Evolutionary conservation across 2,888 invertebrate genomes (phyloP).

Genomic region (Corythucha ciliata): DNA sequence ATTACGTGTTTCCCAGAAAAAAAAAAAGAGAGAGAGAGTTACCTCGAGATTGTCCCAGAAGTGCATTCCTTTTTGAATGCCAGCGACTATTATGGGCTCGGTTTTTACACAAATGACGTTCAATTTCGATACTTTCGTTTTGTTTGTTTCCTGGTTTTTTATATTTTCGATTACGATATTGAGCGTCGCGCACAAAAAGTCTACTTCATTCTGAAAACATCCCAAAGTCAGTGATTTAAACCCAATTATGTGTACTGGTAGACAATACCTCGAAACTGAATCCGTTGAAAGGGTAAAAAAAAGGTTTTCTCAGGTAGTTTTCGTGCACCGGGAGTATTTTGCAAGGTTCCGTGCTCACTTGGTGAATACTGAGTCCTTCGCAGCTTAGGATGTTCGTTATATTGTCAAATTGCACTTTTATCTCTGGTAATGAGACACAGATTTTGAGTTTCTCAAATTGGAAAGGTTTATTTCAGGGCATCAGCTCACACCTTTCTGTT

Average conservation of each 20-base stretch:
- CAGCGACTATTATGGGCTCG: no score
- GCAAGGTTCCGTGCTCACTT: no score
- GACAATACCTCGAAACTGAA: no score
- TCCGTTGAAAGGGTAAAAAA: no score
- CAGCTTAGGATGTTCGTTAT: neutral
- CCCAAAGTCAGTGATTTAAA: neutral
- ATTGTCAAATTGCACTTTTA: slow-evolving; percentile 6
- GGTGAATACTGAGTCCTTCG: slow-evolving; percentile 6
- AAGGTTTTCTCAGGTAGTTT: no score
- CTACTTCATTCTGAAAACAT: neutral
- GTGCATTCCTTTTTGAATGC: no score
- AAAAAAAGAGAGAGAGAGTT: no score
- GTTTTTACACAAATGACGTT: neutral
- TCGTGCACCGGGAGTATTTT: no score
- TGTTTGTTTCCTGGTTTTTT: neutral
- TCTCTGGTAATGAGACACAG: neutral
- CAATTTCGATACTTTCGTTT: neutral
- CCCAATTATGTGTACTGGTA: no score
- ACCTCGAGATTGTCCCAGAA: no score
- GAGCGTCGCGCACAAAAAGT: neutral
- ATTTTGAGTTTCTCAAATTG: neutral
- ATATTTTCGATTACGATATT: neutral
- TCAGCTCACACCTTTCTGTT: slow-evolving; percentile 3
- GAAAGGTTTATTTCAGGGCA: no score
- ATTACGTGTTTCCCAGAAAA: no score